Conservation (phyloP, 2,113 vertebrate species). For the Protobothrops flavoviridis region DNA sequence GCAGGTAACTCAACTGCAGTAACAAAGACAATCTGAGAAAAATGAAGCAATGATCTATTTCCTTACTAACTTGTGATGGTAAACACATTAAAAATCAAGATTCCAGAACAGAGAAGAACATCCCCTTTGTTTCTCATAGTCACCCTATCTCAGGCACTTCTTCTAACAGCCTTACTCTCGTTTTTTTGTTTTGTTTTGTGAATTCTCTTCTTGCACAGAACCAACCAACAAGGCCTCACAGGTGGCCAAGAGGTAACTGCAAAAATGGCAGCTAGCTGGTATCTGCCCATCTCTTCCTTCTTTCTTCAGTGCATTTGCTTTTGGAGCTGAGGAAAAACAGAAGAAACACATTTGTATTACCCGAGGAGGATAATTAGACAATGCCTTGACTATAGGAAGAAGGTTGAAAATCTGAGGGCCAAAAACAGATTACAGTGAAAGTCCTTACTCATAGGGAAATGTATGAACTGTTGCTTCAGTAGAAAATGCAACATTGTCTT, state of each 20-base stretch:
- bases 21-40: background rate
- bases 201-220: background rate
- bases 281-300: background rate
- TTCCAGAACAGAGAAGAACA: background rate
- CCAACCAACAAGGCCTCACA: background rate
- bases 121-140: background rate
- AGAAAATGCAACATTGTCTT: background rate
- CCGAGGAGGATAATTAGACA: background rate
- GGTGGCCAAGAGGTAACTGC: background rate
- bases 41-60: background rate
- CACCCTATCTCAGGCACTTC: background rate
- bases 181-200: background rate
- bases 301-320: background rate
- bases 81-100: background rate
- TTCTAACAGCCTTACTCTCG: background rate
- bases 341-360: background rate
- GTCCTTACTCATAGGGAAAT: background rate
- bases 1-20: background rate
- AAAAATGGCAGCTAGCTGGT: background rate
- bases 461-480: background rate
- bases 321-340: background rate
- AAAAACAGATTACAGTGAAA: background rate
- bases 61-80: background rate
- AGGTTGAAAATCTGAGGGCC: background rate
- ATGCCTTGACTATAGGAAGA: background rate